A percentile compares a stretch with the other conserved stretches of the same genome.
These are phyloP conservation scores for Eufriesea mexicana DNA, from an alignment of 1,140 invertebrate species.

Conservation along the genomic window DNA sequence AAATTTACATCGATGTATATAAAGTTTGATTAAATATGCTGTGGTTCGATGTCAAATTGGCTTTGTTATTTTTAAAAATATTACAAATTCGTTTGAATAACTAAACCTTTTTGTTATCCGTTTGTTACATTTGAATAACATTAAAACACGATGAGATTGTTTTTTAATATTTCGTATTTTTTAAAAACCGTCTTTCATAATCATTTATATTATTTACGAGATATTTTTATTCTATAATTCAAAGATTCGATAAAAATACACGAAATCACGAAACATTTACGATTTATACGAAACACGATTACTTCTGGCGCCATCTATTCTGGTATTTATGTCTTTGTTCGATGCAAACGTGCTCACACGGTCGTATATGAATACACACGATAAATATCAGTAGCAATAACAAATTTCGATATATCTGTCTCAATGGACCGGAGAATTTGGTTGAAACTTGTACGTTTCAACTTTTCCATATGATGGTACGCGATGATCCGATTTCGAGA, in stretches of 20 bases:
- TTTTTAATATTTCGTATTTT: background rate
- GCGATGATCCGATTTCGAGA: constrained; percentile 15
- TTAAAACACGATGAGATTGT: background rate
- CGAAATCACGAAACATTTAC: background rate
- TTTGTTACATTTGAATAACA: background rate
- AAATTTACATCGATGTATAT: background rate
- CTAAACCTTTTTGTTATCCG: background rate
- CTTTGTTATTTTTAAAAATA: background rate
- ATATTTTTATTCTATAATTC: background rate
- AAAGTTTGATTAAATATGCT: background rate
- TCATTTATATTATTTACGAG: background rate
- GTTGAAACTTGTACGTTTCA: background rate
- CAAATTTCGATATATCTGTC: background rate
- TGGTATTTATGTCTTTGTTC: constrained; percentile 6
- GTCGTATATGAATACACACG: no score
- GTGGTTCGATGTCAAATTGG: background rate
- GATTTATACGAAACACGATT: background rate
- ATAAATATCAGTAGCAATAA: constrained; percentile 13
- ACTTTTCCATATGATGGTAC: background rate
- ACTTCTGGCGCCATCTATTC: background rate
- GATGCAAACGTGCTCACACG: background rate
- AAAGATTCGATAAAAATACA: background rate
- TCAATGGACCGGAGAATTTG: background rate
- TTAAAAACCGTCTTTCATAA: background rate
- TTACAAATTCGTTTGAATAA: background rate